Evolutionary conservation across 1,140 invertebrate genomes (phyloP).

Genomic region (Globodera rostochiensis): DNA sequence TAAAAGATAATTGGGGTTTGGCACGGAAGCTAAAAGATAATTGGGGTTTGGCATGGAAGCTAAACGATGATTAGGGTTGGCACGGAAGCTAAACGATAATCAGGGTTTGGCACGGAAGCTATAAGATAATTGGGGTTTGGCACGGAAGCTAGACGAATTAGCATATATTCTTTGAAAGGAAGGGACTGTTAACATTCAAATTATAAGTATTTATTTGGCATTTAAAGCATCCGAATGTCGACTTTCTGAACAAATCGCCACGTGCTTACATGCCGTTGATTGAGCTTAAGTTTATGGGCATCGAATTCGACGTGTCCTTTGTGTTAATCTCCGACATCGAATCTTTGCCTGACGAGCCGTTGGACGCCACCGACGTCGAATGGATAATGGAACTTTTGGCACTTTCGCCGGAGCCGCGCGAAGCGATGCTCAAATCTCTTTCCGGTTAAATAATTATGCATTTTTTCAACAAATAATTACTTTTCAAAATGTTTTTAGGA

Average conservation of each 20-base stretch:
- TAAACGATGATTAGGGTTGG: too few species aligned
- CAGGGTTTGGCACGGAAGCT: too few species aligned
- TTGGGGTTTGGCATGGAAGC: too few species aligned
- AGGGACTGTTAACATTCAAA: too few species aligned
- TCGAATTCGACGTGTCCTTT: neutral
- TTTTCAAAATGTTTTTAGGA: neutral
- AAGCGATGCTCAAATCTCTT: neutral
- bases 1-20: too few species aligned
- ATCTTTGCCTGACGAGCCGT: neutral
- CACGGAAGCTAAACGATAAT: too few species aligned
- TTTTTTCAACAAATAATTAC: neutral
- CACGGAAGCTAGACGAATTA: too few species aligned
- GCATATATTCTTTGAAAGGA: too few species aligned
- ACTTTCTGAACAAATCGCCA: neutral
- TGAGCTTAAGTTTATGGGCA: neutral
- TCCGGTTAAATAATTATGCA: neutral
- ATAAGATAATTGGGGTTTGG: too few species aligned
- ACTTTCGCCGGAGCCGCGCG: neutral
- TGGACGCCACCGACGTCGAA: neutral
- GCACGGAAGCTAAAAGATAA: too few species aligned
- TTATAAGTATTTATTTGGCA: too few species aligned
- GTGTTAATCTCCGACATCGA: neutral
- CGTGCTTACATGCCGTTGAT: neutral
- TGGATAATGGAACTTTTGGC: neutral
- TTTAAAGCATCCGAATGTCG: neutral